Evolutionary conservation across 1,140 invertebrate species (phyloP).

Genomic region (Drosophila varians): DNA sequence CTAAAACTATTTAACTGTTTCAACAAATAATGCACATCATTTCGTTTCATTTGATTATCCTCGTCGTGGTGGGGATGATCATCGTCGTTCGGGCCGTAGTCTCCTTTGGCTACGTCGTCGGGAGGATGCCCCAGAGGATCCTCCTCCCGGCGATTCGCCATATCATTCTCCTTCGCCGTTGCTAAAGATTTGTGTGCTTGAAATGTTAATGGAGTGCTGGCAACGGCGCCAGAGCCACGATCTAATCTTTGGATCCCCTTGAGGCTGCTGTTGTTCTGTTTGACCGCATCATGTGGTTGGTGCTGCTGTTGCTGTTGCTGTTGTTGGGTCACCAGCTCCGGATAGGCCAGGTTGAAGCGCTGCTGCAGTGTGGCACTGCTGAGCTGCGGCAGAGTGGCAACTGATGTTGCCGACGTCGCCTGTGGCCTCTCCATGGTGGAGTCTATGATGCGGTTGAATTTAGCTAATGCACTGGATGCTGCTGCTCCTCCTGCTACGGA

Average conservation of each 20-base stretch:
- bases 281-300: conserved; percentile 29
- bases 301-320: conserved; percentile 38
- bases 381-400: conserved; percentile 47
- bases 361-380: conserved; percentile 70
- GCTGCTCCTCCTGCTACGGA: conserved; percentile 25
- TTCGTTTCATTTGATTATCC: conserved; percentile 83
- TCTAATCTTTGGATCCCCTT: conserved; percentile 47
- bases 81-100: conserved; percentile 21
- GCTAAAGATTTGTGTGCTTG: conserved; percentile 63
- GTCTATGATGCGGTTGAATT: conserved; percentile 83
- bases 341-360: conserved; percentile 69
- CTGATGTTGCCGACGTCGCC: conserved; percentile 14
- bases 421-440: conserved; percentile 61
- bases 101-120: not conserved
- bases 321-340: conserved; percentile 58
- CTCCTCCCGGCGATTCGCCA: not conserved
- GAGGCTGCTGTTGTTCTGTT: conserved; percentile 62
- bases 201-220: conserved; percentile 75
- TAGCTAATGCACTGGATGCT: conserved; percentile 77
- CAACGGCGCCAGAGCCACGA: conserved; percentile 70
- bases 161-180: conserved; percentile 31
- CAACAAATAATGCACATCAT: conserved; percentile 84
- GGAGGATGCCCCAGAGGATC: not conserved
- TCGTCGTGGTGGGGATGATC: conserved; percentile 56
- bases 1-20: conserved; percentile 84